These are phyloP conservation scores for Phasianus colchicus DNA, from an alignment of 2,113 vertebrate species.

Conservation along the genomic window DNA sequence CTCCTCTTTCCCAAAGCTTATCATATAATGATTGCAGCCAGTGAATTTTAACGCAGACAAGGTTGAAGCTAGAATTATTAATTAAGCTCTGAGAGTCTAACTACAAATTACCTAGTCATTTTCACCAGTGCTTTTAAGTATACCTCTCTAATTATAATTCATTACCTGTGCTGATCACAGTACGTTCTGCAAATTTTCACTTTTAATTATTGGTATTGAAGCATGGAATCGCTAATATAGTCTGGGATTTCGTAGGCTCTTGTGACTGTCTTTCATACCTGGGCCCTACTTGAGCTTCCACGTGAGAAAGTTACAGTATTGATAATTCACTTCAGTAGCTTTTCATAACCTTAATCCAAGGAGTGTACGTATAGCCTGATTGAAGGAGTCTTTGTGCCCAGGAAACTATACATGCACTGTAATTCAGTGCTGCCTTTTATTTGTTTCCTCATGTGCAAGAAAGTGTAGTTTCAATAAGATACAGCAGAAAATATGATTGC, in stretches of 20 bases:
- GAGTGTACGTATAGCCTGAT: neutral
- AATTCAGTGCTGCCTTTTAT: neutral
- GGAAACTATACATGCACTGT: neutral
- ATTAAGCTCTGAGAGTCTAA: constrained; percentile 20
- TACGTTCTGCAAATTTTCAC: neutral
- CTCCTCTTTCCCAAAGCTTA: neutral
- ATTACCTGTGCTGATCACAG: constrained; percentile 42
- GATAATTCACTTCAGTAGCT: neutral
- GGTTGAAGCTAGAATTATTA: constrained; percentile 10
- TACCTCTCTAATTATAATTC: constrained; percentile 45
- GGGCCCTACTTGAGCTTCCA: neutral
- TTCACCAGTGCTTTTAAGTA: constrained; percentile 41
- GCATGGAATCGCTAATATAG: constrained; percentile 32
- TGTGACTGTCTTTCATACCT: neutral
- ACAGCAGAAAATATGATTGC: neutral
- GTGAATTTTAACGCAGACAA: neutral
- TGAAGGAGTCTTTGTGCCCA: neutral
- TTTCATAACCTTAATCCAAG: neutral
- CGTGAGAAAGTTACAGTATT: neutral
- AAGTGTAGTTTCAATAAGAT: neutral
- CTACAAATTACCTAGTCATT: constrained; percentile 44
- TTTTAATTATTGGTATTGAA: constrained; percentile 46
- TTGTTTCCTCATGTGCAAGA: neutral
- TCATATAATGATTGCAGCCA: neutral
- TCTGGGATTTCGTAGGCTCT: constrained; percentile 46